Evolutionary conservation across 2,113 vertebrate genomes (phyloP).

Genomic region (Tinamus guttatus): DNA sequence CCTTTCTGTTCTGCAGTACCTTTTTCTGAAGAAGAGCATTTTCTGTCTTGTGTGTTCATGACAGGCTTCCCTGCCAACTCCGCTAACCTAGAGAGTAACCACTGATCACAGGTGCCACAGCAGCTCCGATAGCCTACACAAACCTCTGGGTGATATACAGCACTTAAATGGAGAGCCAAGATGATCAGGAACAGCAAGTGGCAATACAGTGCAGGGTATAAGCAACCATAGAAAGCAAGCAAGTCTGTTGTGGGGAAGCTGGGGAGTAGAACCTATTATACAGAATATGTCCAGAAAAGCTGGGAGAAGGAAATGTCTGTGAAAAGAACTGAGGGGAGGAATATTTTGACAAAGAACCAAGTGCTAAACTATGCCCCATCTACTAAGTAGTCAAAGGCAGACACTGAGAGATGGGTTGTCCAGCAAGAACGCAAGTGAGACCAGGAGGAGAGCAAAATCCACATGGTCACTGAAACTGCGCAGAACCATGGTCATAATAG

Average conservation of each 20-base stretch:
- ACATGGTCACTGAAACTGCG: background rate
- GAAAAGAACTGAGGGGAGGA: background rate
- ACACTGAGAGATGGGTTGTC: background rate
- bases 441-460: background rate
- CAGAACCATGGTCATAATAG: background rate
- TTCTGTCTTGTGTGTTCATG: background rate
- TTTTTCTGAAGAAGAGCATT: background rate
- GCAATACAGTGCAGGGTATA: background rate
- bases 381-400: background rate
- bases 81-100: background rate
- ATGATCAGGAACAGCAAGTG: background rate
- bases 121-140: background rate
- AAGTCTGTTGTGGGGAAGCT: background rate
- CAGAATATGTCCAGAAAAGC: background rate
- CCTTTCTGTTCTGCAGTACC: background rate
- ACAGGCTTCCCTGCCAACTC: background rate
- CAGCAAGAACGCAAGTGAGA: background rate
- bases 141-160: background rate
- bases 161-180: background rate
- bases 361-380: background rate
- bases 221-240: background rate
- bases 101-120: background rate
- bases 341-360: background rate
- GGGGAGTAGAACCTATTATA: background rate
- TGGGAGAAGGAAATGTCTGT: background rate